Evolutionary conservation across 2,797 vertebrate species (phyloP), one percentile per base, ranked within the genome.

Genomic region (Gymnothorax reevesii): DNA sequence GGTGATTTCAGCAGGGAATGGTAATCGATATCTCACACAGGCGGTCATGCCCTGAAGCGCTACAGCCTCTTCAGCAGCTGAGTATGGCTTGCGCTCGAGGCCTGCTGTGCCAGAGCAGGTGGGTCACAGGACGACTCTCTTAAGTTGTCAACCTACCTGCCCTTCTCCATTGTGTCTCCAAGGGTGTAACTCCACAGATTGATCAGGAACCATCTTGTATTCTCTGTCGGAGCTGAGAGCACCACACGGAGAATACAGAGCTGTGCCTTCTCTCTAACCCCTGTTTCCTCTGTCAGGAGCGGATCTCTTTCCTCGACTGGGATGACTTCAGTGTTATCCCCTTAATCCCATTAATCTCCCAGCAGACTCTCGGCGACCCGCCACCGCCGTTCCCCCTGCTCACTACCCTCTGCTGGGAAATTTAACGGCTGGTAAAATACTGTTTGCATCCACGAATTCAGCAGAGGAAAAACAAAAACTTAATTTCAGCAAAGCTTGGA

Each of bases 301-400:
- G 9, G 57, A 33, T 33, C 49, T 59, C 22, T 66, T 86, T 22
- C 8, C 79, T 60, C 17, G 83, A 25, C 84, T 57, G 55, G 57
- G 6, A 57, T 87, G 87, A 84, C 88, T 59, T 85, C 83, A 27
- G 22, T 20, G 42, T 20, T 7, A 17, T 10, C 54, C 59, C 83
- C 84, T 66, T 27, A 7, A 22, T 25, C 71, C 60, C 85, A 89
- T 89, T 87, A 89, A 88, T 88, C 87, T 88, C 87, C 27, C 80
- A 15, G 57, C n/a, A n/a, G 69, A 15, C 73, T 60, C 7, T 17
- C 5, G n/a, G 59, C 55, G 66, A 27, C 55, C 3, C 62, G 33
- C 55, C 60, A 12, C 73, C 9, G 49, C 22, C 7, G 22, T 4
- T 62, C 60, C 27, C 79, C 2, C 12, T 7, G 52, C 60, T 79